Evolutionary conservation across 2,797 vertebrate genomes (phyloP).

Genomic region (Sparus aurata): DNA sequence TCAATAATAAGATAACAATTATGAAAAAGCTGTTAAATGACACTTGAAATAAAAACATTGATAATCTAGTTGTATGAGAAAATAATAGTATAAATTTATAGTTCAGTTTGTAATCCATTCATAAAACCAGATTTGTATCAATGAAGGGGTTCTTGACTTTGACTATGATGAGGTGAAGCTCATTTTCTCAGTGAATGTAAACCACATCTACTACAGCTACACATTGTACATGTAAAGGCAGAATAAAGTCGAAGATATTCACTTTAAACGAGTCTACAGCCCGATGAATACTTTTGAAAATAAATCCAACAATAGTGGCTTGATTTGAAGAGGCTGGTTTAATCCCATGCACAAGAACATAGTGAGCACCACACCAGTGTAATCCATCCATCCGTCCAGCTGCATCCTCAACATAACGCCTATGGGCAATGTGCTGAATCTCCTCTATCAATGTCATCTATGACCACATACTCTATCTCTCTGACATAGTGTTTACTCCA

Average conservation of each 20-base stretch:
- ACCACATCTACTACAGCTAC: background rate
- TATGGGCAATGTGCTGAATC: background rate
- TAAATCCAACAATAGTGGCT: background rate
- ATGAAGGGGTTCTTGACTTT: too few relatives aligned
- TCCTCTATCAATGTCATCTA: background rate
- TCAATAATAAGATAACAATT: background rate
- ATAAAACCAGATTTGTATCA: background rate
- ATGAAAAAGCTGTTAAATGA: background rate
- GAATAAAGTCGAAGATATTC: background rate
- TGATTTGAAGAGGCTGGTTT: background rate
- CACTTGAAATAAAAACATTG: background rate
- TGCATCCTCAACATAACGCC: background rate
- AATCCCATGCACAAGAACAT: background rate
- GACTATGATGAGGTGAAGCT: background rate
- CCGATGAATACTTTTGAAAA: background rate
- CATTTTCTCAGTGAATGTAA: background rate
- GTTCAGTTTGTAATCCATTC: background rate
- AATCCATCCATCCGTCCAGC: background rate
- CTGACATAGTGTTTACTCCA: constrained; percentile 12
- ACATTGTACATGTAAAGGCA: background rate
- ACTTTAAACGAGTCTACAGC: background rate
- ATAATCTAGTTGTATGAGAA: background rate
- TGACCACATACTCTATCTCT: constrained; percentile 3
- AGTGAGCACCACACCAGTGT: background rate
- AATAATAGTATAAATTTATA: too few relatives aligned